A percentile compares a stretch with the other conserved stretches of the same genome.
Evolutionary conservation across 2,113 vertebrate species (phyloP).

Genomic region (Megaceryle maxima): DNA sequence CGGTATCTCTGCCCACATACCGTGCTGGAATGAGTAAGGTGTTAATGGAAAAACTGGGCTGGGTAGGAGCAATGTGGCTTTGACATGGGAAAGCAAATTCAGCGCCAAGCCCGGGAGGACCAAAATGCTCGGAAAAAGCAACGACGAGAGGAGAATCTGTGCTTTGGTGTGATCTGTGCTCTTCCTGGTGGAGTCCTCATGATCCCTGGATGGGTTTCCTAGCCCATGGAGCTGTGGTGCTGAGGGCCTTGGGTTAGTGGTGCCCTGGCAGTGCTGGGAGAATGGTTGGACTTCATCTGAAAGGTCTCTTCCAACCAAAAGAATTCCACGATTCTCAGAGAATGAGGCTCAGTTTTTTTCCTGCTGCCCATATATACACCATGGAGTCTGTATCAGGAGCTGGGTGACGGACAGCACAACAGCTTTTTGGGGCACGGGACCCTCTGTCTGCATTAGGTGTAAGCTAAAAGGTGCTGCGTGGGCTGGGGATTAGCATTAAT

Average conservation of each 20-base stretch:
- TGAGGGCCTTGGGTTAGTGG: not conserved
- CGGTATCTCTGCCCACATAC: not conserved
- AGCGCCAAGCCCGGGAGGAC: not conserved
- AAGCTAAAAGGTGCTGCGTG: not conserved
- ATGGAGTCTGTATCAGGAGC: not conserved
- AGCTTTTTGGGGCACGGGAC: not conserved
- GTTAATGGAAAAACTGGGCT: not conserved
- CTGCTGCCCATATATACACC: fast-evolving
- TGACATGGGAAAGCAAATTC: not conserved
- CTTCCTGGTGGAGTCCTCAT: not conserved
- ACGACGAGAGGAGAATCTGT: not conserved
- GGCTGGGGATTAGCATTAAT: not conserved
- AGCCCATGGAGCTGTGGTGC: not conserved
- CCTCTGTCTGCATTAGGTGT: not conserved
- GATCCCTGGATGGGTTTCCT: not conserved
- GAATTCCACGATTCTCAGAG: not conserved
- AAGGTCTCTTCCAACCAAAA: not conserved
- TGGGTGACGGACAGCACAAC: not conserved
- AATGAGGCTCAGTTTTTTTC: not conserved
- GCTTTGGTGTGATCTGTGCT: not conserved
- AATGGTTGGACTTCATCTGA: not conserved
- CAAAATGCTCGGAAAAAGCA: not conserved
- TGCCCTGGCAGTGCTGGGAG: not conserved
- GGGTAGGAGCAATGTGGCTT: not conserved
- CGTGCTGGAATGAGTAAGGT: not conserved